Evolutionary conservation across 2,797 vertebrate species (phyloP), one percentile per base, ranked within the genome.

Genomic region (Propithecus deckenii): DNA sequence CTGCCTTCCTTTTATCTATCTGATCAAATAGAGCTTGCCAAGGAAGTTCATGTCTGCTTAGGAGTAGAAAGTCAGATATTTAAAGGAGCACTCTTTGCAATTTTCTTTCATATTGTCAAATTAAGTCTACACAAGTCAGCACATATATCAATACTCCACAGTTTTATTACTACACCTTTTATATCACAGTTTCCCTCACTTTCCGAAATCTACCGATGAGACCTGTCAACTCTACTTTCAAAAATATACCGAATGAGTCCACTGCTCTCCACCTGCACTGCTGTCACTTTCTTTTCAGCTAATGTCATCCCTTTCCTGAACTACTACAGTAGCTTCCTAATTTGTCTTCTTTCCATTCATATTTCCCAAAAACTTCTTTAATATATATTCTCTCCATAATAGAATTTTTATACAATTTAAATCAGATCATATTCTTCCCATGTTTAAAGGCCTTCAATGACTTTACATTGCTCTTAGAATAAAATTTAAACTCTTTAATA

Each of bases 81-180:
- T 63, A 91, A 46, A 90, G 52, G 74, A 2, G n/a, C 88, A 78
- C 4, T 72, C 63, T 81, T 90, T 46, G n/a, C 13, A 57, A 92
- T 81, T 38, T 94, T 90, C 52, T 86, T 96, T 88, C 67, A 55
- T 79, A 91, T 91, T 90, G 84, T 92, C 43, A 76, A 93, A 94
- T 97, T 91, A 97, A 96, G 69, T 78, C 35, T 76, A 71, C 25
- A 67, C 20, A 76, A 86, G 17, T 69, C 59, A 90, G 35, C 38
- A 41, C 32, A 43, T 91, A 79, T 94, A 91, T 95, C 61, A 95
- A 50, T 59, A 67, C 72, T 50, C 35, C 43, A 83, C 32, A 65
- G 50, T 85, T 96, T 95, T 65, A 65, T 14, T 86, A 83, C 4
- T 84, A 5, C 12, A 59, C 38, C 87, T 90, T 96, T 89, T 65